These are phyloP conservation scores for Amphipoea oculea DNA, from an alignment of 2,888 invertebrate genomes.

Conservation along the genomic window DNA sequence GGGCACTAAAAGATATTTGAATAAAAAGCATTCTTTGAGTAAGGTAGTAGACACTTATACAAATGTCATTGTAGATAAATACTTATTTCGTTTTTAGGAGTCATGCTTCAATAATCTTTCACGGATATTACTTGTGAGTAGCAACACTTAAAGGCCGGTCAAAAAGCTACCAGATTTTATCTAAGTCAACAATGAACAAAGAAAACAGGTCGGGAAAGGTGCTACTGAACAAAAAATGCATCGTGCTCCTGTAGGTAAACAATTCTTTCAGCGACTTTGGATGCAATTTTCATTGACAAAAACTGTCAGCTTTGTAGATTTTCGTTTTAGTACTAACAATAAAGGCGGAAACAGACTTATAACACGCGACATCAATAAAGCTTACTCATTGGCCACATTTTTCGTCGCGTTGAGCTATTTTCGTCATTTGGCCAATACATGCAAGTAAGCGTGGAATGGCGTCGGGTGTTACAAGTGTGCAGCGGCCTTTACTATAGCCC, in stretches of 20 bases:
- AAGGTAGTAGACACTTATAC: neutral
- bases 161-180: neutral
- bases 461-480: no score
- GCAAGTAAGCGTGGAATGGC: no score
- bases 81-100: slow-evolving; percentile 3
- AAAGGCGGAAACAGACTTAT: no score
- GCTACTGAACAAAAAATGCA: slow-evolving; percentile 17
- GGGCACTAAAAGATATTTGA: neutral
- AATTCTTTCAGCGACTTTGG: neutral
- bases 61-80: neutral
- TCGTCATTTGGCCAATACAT: no score
- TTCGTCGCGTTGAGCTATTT: no score
- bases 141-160: neutral
- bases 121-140: slow-evolving; percentile 1
- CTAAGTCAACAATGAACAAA: slow-evolving; percentile 7
- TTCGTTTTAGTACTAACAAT: neutral
- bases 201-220: neutral
- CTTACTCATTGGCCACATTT: no score
- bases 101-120: slow-evolving; percentile 12
- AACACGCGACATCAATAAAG: no score
- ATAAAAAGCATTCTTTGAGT: neutral
- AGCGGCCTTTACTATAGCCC: no score
- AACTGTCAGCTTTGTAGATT: neutral
- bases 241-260: slow-evolving; percentile 5
- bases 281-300: slow-evolving; percentile 3